A percentile compares a stretch with the other conserved stretches of the same genome.
Conservation (phyloP, 2,113 vertebrate genomes). For the Oenanthe oenanthe region DNA sequence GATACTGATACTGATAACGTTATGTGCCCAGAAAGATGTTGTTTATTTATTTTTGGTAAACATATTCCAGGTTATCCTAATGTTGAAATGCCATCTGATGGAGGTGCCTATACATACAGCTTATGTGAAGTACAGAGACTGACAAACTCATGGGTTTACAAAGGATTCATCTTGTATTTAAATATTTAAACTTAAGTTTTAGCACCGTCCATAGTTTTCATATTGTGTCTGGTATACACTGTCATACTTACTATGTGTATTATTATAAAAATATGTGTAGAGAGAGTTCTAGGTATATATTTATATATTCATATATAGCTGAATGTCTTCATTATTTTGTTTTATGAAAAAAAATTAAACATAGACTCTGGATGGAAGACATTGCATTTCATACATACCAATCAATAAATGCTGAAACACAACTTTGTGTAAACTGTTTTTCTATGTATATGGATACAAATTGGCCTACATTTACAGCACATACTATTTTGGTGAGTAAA, state of each 20-base stretch:
- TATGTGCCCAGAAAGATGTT: not conserved
- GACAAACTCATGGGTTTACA: not conserved
- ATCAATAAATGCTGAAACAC: not conserved
- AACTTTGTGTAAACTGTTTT: not conserved
- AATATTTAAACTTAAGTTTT: not conserved
- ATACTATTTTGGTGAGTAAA: not conserved
- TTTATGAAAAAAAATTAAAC: not conserved
- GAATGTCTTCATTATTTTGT: not conserved
- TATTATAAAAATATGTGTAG: not conserved
- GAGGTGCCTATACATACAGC: not conserved
- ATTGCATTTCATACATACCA: not conserved
- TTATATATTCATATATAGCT: not conserved
- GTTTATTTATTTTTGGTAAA: not conserved
- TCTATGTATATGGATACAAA: not conserved
- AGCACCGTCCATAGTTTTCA: not conserved
- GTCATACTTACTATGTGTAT: not conserved
- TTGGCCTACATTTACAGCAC: not conserved
- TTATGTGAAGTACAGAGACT: not conserved
- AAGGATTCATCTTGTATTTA: not conserved
- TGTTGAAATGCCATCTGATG: conserved; percentile 10
- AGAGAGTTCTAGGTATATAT: not conserved
- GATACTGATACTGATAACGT: not conserved
- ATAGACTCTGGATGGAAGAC: not conserved
- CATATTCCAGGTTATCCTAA: not conserved
- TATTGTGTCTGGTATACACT: not conserved